Base-by-base conservation (phyloP, 2,888 invertebrate species). In the Diabrotica balteata region DNA sequence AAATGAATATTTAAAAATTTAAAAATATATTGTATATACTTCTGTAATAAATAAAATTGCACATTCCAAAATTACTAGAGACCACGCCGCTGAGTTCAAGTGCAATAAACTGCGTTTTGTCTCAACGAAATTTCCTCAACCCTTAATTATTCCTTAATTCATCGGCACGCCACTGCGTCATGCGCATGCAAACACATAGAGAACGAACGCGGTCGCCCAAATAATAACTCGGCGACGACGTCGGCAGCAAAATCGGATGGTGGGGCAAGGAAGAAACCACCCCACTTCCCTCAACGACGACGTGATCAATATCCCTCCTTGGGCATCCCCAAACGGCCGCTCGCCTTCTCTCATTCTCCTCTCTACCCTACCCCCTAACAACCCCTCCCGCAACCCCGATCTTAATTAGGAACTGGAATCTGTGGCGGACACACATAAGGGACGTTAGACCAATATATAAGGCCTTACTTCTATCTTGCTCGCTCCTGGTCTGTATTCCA, bases 361-460 rank as follows among this genome's bases (percentile, higher is more conserved):
- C 73, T 88, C 77, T 75, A 76, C 76, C 78, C 75, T 77, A 79
- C 68, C 78, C 81, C 81, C 55, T 45, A 45, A 11, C 45, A 45
- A 44, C 77, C 75, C 78, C 75, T 77, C 79, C 68, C 77, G 81
- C 81, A 86, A 87, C 88, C 90, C 88, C 88, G 86, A 90, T 90
- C 91, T 91, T 91, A 91, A 91, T 91, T 91, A 91, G 91, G 90
- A 90, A 90, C 90, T 89, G 89, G 90, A 91, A 91, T 91, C 91
- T 91, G 91, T 88, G 89, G 90, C 90, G 90, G 91, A 91, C 91
- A 90, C 90, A 89, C 90, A 84, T 83, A 83, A 82, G 82, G 82
- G 83, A 83, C 81, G 81, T 79, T 81, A 82, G 83, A 82, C 83
- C 82, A 81, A 82, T 82, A 81, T 83, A 81, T 83, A 82, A 82